phyloP scores from a whole-genome alignment of 92 coral and sea anemone species.

The Meandrina meandrites region DNA sequence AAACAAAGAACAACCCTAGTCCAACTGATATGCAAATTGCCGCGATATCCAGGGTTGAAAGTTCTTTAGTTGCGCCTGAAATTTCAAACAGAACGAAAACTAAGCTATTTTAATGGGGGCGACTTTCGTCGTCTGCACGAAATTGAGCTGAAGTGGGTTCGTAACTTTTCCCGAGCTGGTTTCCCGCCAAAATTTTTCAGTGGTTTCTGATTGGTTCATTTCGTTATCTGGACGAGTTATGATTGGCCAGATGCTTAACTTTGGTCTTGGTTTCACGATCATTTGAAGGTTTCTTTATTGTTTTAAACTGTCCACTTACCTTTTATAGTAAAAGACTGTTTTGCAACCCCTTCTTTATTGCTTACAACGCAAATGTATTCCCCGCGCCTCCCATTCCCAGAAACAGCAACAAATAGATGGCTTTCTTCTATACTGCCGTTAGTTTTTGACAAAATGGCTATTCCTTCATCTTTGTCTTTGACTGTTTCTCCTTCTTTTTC shows the following conservation, averaged over 20 bases:
- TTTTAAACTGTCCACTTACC: neutral
- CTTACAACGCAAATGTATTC: slow-evolving; percentile 18
- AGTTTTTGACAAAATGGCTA: slow-evolving; percentile 30
- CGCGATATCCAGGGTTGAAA: slow-evolving; percentile 4
- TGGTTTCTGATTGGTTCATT: neutral
- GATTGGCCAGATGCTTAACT: neutral
- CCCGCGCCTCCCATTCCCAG: slow-evolving; percentile 26
- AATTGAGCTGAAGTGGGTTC: neutral
- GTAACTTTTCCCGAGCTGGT: neutral
- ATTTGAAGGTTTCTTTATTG: neutral
- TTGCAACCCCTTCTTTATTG: slow-evolving; percentile 19
- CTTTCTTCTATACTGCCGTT: slow-evolving; percentile 21
- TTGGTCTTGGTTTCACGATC: neutral
- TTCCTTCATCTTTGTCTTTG: slow-evolving; percentile 30
- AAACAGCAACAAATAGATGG: slow-evolving; percentile 35
- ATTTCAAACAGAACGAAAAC: neutral
- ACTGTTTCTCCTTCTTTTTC: slow-evolving; percentile 9
- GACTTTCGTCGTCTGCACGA: no score
- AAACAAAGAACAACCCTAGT: neutral
- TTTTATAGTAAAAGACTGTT: neutral
- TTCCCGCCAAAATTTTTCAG: neutral
- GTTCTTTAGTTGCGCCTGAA: neutral
- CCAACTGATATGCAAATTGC: slow-evolving; percentile 32
- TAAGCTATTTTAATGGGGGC: no score
- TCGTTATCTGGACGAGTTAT: neutral